Percentiles rank a stretch among this genome's conserved stretches.
phyloP scores from a whole-genome alignment of 2,797 vertebrate genomes.

The Linurgus olivaceus region DNA sequence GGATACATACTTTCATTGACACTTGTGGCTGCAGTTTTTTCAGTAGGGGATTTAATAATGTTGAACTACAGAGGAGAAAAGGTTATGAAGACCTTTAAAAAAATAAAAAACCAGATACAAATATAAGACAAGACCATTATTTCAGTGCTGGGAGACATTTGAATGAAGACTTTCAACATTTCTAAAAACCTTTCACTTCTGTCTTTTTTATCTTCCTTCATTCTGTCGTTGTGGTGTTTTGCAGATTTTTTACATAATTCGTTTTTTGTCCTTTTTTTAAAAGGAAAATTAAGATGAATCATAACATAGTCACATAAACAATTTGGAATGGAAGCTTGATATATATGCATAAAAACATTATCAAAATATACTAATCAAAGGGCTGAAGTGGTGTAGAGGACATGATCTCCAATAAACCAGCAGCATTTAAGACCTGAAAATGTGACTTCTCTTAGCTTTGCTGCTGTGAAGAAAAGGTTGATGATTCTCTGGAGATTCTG shows the following conservation, averaged over 20 bases:
- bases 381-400: neutral
- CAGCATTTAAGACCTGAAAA: neutral
- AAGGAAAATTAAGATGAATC: neutral
- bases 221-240: neutral
- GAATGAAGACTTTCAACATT: neutral
- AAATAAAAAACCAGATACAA: neutral
- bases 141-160: neutral
- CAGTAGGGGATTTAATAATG: neutral
- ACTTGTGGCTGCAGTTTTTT: neutral
- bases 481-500: constrained; percentile 46
- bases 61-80: neutral
- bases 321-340: neutral
- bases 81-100: neutral
- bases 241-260: neutral
- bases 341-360: neutral
- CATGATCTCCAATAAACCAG: neutral
- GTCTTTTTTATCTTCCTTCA: neutral
- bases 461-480: constrained; percentile 58
- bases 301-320: neutral
- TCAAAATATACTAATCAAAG: neutral
- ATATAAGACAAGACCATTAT: neutral
- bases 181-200: neutral
- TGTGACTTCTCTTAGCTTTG: constrained; percentile 30
- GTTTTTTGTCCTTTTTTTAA: neutral
- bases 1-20: neutral